Conservation (phyloP, 1,140 invertebrate genomes). For the Oryzaephilus surinamensis region DNA sequence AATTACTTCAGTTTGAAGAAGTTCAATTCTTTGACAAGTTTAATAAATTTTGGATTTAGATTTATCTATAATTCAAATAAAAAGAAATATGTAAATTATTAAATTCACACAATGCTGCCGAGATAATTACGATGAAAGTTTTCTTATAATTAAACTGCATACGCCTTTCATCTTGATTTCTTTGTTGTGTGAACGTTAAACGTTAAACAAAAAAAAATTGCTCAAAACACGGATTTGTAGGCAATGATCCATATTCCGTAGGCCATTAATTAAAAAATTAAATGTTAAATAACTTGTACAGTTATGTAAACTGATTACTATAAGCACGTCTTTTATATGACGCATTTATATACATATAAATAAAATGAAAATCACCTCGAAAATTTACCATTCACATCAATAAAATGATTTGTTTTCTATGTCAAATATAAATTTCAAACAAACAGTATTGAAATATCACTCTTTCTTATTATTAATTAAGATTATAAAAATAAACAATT, state of each 20-base stretch:
- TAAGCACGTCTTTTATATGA: slow-evolving; percentile 15
- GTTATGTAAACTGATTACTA: slow-evolving; percentile 17
- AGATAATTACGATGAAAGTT: too few relatives aligned
- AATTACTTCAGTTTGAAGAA: too few relatives aligned
- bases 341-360: too few relatives aligned
- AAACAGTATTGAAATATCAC: slow-evolving; percentile 14
- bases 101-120: too few relatives aligned
- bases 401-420: background rate
- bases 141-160: too few relatives aligned
- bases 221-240: slow-evolving; percentile 17
- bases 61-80: too few relatives aligned
- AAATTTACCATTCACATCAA: background rate
- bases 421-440: slow-evolving; percentile 8
- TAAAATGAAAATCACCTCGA: too few relatives aligned
- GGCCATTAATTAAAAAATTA: slow-evolving; percentile 14
- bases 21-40: too few relatives aligned
- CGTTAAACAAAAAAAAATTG: slow-evolving; percentile 16
- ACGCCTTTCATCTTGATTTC: too few relatives aligned
- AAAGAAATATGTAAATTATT: too few relatives aligned
- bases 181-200: too few relatives aligned
- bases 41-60: too few relatives aligned
- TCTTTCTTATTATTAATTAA: slow-evolving; percentile 11
- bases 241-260: slow-evolving; percentile 17
- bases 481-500: slow-evolving; percentile 5
- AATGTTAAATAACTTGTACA: slow-evolving; percentile 20